Conservation (phyloP, 30 jellyfish, hydroid and myxozoan species). For the Aurelia sp. region DNA sequence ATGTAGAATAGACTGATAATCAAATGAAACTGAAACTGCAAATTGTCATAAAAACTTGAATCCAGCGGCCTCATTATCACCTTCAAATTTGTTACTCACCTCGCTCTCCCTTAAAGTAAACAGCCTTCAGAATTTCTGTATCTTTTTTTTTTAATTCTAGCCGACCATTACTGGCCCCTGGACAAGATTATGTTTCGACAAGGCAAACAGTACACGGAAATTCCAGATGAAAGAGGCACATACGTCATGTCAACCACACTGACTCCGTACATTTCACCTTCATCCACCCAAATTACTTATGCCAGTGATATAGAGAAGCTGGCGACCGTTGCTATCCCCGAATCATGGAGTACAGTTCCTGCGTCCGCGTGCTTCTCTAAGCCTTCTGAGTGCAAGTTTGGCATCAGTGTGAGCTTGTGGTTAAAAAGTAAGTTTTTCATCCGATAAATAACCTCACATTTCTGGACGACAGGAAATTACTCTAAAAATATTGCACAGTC, state of each 20-base stretch:
- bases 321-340: neutral
- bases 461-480: neutral
- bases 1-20: too few species aligned
- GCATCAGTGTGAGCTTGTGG: conserved; percentile 50
- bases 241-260: neutral
- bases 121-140: neutral
- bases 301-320: neutral
- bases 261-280: neutral
- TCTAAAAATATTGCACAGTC: neutral
- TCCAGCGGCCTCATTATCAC: neutral
- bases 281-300: conserved; percentile 17
- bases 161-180: conserved; percentile 46
- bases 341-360: neutral
- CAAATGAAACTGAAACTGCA: too few species aligned
- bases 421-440: conserved; percentile 18
- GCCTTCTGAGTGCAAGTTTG: neutral
- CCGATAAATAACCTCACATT: neutral
- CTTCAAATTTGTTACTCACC: neutral
- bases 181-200: conserved; percentile 42
- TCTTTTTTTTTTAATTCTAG: neutral
- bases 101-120: neutral
- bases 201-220: neutral
- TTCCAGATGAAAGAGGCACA: conserved; percentile 59
- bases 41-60: too few species aligned
- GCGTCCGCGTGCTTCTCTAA: neutral